phyloP scores from a whole-genome alignment of 2,797 vertebrate species.

The Pogonophryne albipinna region DNA sequence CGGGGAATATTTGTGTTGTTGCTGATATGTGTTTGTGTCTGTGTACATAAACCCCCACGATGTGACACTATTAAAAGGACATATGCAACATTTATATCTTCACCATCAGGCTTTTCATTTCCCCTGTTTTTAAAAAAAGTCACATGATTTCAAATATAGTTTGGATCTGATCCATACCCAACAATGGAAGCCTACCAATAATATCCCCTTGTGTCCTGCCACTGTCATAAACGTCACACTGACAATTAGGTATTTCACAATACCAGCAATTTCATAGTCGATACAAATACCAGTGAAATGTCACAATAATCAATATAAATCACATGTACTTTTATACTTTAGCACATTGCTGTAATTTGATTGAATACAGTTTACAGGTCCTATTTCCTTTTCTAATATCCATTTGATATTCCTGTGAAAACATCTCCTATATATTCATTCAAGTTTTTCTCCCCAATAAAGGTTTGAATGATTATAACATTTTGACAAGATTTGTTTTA shows the following conservation, averaged over 20 bases:
- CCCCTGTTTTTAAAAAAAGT: conserved; percentile 10
- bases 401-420: too few relatives aligned
- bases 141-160: conserved; percentile 17
- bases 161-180: conserved; percentile 27
- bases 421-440: too few relatives aligned
- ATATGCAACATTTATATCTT: conserved; percentile 33
- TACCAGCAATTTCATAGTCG: too few relatives aligned
- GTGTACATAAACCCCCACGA: conserved; percentile 37
- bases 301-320: too few relatives aligned
- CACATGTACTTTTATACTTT: too few relatives aligned
- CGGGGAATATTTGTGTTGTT: conserved; percentile 1
- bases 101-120: conserved; percentile 16
- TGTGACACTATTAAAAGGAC: conserved; percentile 20
- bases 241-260: neutral
- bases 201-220: conserved; percentile 30
- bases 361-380: too few relatives aligned
- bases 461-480: too few relatives aligned
- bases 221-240: conserved; percentile 5
- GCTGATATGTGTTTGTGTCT: conserved; percentile 11
- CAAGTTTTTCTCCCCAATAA: too few relatives aligned
- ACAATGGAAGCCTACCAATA: conserved; percentile 34
- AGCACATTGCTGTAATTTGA: too few relatives aligned
- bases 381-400: too few relatives aligned
- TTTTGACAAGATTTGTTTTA: too few relatives aligned
- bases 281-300: too few relatives aligned